Conservation (phyloP, 2,113 vertebrate species). For the Eublepharis macularius region DNA sequence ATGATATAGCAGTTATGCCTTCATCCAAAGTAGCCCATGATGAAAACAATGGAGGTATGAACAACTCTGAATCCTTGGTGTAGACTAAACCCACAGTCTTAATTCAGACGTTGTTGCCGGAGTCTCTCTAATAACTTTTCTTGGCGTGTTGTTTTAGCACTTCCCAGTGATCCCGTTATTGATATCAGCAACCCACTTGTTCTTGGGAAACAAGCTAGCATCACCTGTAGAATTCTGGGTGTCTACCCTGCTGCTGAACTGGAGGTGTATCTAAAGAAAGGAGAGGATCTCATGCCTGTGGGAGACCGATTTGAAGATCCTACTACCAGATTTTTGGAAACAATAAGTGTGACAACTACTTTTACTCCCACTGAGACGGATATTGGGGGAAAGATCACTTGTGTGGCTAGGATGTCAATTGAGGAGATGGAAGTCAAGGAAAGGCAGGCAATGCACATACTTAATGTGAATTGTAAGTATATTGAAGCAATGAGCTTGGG, state of each 20-base stretch:
- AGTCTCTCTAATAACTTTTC: slow-evolving; percentile 21
- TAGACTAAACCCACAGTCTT: slow-evolving; percentile 5
- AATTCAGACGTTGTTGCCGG: slow-evolving; percentile 3
- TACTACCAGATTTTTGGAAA: slow-evolving; percentile 39
- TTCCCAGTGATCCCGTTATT: slow-evolving; percentile 74
- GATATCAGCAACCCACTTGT: slow-evolving; percentile 47
- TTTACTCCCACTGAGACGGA: slow-evolving; percentile 64
- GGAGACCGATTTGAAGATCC: neutral
- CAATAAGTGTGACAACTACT: slow-evolving; percentile 53
- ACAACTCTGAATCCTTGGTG: neutral
- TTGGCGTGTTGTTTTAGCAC: slow-evolving; percentile 67
- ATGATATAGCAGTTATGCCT: neutral
- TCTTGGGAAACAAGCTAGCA: slow-evolving; percentile 33
- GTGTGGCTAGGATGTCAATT: slow-evolving; percentile 66
- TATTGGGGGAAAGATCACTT: slow-evolving; percentile 65
- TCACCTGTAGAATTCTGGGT: slow-evolving; percentile 67
- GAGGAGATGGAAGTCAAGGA: slow-evolving; percentile 61
- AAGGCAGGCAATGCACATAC: slow-evolving; percentile 55
- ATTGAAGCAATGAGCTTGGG: neutral
- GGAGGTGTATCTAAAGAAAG: slow-evolving; percentile 65
- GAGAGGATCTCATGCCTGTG: neutral
- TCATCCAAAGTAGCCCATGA: neutral
- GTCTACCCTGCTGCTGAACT: slow-evolving; percentile 70
- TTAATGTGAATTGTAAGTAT: slow-evolving; percentile 71
- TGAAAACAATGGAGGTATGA: neutral